Evolutionary conservation across 1,140 invertebrate genomes (phyloP).

Genomic region (Globodera rostochiensis): DNA sequence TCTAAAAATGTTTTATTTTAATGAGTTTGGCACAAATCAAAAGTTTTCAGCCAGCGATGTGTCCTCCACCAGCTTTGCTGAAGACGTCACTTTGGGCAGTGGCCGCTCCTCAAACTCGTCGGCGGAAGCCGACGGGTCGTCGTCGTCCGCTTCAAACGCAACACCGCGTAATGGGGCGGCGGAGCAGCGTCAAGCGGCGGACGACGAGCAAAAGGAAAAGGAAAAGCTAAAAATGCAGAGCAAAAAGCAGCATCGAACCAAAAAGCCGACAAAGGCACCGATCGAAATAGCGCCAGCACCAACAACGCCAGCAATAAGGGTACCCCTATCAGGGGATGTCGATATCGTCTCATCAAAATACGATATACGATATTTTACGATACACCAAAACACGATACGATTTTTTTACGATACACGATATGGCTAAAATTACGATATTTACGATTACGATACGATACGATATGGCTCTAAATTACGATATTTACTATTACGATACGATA

Average conservation of each 20-base stretch:
- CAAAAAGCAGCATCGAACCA: background rate
- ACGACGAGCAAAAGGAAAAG: constrained; percentile 1
- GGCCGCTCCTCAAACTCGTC: background rate
- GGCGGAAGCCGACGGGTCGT: constrained; percentile 6
- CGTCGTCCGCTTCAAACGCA: constrained; percentile 1
- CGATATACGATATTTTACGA: too few relatives aligned
- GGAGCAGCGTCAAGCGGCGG: background rate
- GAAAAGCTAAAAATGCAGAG: background rate
- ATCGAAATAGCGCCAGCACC: constrained; percentile 9
- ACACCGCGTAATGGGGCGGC: background rate
- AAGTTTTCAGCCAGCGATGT: constrained; percentile 31
- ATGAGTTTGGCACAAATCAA: too few relatives aligned
- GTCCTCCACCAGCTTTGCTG: constrained; percentile 6
- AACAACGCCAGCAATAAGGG: constrained; percentile 11
- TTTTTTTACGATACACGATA: too few relatives aligned
- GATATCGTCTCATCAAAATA: too few relatives aligned
- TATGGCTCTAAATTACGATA: too few relatives aligned
- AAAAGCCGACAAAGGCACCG: constrained; percentile 1
- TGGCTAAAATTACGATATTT: too few relatives aligned
- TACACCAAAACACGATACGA: too few relatives aligned
- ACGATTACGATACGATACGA: too few relatives aligned
- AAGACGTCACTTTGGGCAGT: constrained; percentile 6
- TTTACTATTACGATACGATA: too few relatives aligned
- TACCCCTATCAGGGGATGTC: background rate
- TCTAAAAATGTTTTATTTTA: too few relatives aligned